These are phyloP conservation scores for Drosophila rellima DNA, from an alignment of 2,888 invertebrate genomes.

Conservation along the genomic window DNA sequence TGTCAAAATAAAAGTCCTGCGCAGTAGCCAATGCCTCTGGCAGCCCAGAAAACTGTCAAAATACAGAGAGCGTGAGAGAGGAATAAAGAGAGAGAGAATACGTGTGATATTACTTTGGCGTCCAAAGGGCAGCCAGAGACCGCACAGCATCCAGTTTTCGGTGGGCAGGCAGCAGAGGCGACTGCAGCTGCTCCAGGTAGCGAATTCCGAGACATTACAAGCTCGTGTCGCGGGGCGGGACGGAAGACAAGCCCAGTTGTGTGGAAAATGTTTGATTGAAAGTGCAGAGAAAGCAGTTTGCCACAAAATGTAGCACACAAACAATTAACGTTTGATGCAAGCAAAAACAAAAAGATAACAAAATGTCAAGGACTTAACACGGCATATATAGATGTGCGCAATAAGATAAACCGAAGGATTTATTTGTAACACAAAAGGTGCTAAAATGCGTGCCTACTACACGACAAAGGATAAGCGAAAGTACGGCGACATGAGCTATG, in stretches of 20 bases:
- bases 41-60: constrained; percentile 51
- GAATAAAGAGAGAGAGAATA: constrained; percentile 3
- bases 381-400: constrained; percentile 6
- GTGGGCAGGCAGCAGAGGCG: constrained; percentile 52
- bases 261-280: constrained; percentile 67
- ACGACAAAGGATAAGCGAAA: constrained; percentile 76
- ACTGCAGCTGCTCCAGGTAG: constrained; percentile 48
- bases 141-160: constrained; percentile 70
- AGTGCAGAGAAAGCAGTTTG: constrained; percentile 48
- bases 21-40: constrained; percentile 32
- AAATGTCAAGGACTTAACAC: constrained; percentile 70
- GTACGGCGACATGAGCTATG: constrained; percentile 80
- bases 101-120: constrained; percentile 25
- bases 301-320: constrained; percentile 56
- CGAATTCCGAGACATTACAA: constrained; percentile 4
- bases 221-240: background rate
- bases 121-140: constrained; percentile 30
- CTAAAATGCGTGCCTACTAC: constrained; percentile 78
- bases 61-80: constrained; percentile 27
- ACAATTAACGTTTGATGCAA: constrained; percentile 45
- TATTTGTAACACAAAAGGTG: constrained; percentile 31
- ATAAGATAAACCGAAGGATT: constrained; percentile 34
- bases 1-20: constrained; percentile 44
- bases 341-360: constrained; percentile 14
- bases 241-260: constrained; percentile 38